Evolutionary conservation across 2,797 vertebrate species (phyloP), one percentile per base, ranked within the genome.

Genomic region (Pseudomugil gertrudae): DNA sequence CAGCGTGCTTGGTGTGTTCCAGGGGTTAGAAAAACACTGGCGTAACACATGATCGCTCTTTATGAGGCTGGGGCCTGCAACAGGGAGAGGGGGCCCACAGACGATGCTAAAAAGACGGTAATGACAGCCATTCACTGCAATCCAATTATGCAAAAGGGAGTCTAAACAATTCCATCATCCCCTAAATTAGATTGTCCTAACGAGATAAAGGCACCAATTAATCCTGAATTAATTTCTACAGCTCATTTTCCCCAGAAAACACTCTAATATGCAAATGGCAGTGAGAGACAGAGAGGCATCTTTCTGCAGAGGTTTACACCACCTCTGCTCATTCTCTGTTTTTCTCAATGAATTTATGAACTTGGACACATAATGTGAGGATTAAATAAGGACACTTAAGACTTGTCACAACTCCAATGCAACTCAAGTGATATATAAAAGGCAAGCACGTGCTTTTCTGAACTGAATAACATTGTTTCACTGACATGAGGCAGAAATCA

Each of bases 121-220:
- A 98, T 97, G 96, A 98, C 96, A 97, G 96, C 96, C 95, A 98
- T 97, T 96, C 96, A 96, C 94, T 92, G 95, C 95, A 96, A 97
- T 97, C 96, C 97, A 98, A 98, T 98, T 98, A 98, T 98, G 96
- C 96, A 97, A 98, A 97, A 96, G 96, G 96, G 96, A 97, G 95
- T 96, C 96, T 96, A 97, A 98, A 98, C 96, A 97, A 98, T 98
- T 98, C 97, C 96, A 98, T 98, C 96, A 98, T 98, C 96, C 96
- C 95, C 91, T 96, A 98, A 98, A 98, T 98, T 97, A 98, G 96
- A 98, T 98, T 96, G 96, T 97, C 96, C 96, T 98, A 98, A 98
- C 95, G 96, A 98, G 96, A 98, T 98, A 98, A 98, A 98, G 96
- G 97, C 96, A 97, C 96, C 96, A 98, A 98, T 98, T 98, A 98